Conservation (phyloP, 2,113 vertebrate species). For the Pterocles orientalis region DNA sequence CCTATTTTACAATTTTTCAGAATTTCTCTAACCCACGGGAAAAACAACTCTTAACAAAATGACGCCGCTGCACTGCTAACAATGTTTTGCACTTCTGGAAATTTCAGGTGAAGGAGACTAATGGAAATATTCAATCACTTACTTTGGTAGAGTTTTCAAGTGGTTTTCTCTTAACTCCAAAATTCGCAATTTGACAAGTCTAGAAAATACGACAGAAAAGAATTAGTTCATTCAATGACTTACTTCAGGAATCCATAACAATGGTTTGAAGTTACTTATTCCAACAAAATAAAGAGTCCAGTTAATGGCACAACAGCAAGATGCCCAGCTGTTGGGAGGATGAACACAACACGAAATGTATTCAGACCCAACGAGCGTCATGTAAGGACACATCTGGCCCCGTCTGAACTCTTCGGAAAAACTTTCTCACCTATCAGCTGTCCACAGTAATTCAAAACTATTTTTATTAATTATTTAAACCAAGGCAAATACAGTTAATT, state of each 20-base stretch:
- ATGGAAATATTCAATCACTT: conserved; percentile 67
- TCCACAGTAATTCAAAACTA: neutral
- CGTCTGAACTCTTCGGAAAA: neutral
- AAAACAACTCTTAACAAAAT: neutral
- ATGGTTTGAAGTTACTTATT: neutral
- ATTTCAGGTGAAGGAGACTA: neutral
- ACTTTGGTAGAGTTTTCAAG: conserved; percentile 99
- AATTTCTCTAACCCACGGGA: neutral
- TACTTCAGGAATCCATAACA: neutral
- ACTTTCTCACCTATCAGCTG: neutral
- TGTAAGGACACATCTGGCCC: accelerated
- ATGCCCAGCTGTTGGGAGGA: neutral
- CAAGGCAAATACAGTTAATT: neutral
- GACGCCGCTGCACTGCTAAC: neutral
- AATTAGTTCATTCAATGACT: neutral
- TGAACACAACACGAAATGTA: neutral
- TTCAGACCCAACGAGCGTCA: neutral
- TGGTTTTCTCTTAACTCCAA: conserved; percentile 98
- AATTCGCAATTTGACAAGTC: conserved; percentile 97
- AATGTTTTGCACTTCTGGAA: neutral
- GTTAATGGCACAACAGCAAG: neutral
- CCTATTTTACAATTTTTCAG: neutral
- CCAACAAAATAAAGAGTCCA: neutral
- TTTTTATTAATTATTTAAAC: neutral
- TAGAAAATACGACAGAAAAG: conserved; percentile 51